phyloP scores from a whole-genome alignment of 2,888 invertebrate species.

The Drosophila setosimentum region DNA sequence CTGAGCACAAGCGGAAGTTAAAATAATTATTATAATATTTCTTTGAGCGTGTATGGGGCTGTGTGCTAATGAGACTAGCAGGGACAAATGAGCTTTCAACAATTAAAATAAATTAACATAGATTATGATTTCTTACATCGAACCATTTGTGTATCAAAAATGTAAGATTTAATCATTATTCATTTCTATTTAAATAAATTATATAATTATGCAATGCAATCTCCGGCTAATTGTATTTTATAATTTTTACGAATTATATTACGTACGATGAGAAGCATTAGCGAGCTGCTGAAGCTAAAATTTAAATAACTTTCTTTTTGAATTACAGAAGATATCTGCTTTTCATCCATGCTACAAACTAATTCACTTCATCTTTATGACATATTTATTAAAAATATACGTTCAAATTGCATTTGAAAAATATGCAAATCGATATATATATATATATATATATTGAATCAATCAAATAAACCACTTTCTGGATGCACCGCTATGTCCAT shows the following conservation, averaged over 20 bases:
- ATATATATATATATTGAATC: slow-evolving; percentile 22
- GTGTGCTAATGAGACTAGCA: background rate
- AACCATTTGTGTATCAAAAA: background rate
- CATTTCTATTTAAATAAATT: background rate
- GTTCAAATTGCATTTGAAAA: slow-evolving; percentile 3
- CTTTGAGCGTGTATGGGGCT: background rate
- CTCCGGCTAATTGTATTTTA: background rate
- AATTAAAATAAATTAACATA: slow-evolving; percentile 17
- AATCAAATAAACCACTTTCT: slow-evolving; percentile 42
- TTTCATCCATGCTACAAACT: background rate
- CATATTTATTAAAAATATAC: background rate
- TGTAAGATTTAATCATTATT: background rate
- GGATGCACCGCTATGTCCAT: slow-evolving; percentile 37
- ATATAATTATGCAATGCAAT: background rate
- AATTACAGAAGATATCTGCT: background rate
- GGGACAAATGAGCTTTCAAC: slow-evolving; percentile 21
- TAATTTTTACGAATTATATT: background rate
- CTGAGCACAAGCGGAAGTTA: slow-evolving; percentile 10
- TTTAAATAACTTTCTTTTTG: background rate
- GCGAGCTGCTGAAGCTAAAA: background rate
- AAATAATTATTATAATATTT: slow-evolving; percentile 45
- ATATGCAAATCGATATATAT: slow-evolving; percentile 14
- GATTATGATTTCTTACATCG: slow-evolving; percentile 1
- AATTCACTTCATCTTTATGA: background rate
- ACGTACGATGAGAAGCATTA: background rate